Base-by-base conservation (phyloP, 2,797 vertebrate genomes). In the Parauchenoglanis ngamensis region DNA sequence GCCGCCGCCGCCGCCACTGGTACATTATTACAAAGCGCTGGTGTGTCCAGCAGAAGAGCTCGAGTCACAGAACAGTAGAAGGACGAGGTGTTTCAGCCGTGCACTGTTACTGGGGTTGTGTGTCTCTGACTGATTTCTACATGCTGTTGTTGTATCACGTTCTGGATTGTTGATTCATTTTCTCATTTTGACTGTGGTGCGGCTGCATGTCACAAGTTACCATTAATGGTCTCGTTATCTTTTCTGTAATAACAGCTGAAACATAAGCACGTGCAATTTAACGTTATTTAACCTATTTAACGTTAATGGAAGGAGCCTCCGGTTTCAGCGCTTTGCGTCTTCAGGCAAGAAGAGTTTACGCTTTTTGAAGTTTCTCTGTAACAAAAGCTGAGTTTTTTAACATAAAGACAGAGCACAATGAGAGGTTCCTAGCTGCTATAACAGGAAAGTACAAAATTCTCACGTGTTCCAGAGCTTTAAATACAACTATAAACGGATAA, bases 11-110 rank as follows among this genome's bases (percentile, higher is more conserved):
- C 46, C 25, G 2, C 23, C 3, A 21, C n/a, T 70, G 75, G 77
- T 52, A 86, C 84, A 65, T 90, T 90, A 82, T 85, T 87, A 75
- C 87, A 85, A 88, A 92, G 91, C 31, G 87, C 70, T 84, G 85
- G 52, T 85, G 84, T 77, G 88, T 86, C 89, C 88, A 40, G 87
- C 79, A 89, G 86, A 35, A 84, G 70, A 56, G 88, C 46, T 82
- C 54, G 2, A 28, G 85, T 89, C 91, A 89, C 1, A 90, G 44
- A 88, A 61, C 44, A 35, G 44, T 56, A 31, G 76, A 52, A 52
- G 56, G 85, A 88, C 77, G 73, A 90, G 85, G 61, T 84, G 85
- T 83, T 86, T 90, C 49, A 70, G 57, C 52, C n/a, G 7, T 59
- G 88, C 82, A 13, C 28, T 88, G 90, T 89, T 79, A 83, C 31